Percentiles rank a stretch among this genome's conserved stretches.
phyloP scores from a whole-genome alignment of 2,113 vertebrate species.

The Lepus timidus region DNA sequence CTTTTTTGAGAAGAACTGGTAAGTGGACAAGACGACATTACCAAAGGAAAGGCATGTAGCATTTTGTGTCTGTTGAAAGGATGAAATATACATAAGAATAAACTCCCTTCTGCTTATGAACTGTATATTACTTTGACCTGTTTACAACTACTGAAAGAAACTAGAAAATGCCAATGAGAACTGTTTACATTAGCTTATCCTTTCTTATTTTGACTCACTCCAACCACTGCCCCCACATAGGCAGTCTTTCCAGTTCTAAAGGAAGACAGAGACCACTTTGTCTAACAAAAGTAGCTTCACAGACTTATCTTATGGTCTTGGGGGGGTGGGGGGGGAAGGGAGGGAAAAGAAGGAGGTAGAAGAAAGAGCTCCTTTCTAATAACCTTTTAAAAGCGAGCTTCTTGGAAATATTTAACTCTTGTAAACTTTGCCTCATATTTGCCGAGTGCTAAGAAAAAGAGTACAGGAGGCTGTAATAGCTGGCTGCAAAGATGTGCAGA shows the following conservation, averaged over 20 bases:
- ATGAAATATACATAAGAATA: constrained; percentile 34
- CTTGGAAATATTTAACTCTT: constrained; percentile 72
- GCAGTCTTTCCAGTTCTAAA: not conserved
- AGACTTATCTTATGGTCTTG: constrained; percentile 1
- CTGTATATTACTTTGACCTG: not conserved
- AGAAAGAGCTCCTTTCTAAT: constrained; percentile 58
- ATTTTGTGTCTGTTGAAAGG: constrained; percentile 44
- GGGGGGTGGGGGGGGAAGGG: not conserved
- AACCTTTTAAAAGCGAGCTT: constrained; percentile 56
- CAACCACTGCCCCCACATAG: not conserved
- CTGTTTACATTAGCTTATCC: constrained; percentile 6
- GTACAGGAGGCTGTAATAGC: not conserved
- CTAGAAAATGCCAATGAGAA: constrained; percentile 41
- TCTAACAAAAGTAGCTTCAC: constrained; percentile 41
- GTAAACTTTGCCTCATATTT: constrained; percentile 69
- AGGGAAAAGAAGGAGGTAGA: not conserved
- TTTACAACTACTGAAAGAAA: constrained; percentile 48
- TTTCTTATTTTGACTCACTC: constrained; percentile 30
- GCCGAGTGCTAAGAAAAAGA: constrained; percentile 36
- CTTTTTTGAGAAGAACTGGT: not conserved
- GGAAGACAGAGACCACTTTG: constrained; percentile 36
- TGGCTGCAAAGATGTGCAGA: constrained; percentile 1
- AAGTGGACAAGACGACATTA: constrained; percentile 37
- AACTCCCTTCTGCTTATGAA: constrained; percentile 35
- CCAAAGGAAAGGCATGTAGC: constrained; percentile 3